Conservation (phyloP, 2,113 vertebrate genomes). For the Burhinus oedicnemus region DNA sequence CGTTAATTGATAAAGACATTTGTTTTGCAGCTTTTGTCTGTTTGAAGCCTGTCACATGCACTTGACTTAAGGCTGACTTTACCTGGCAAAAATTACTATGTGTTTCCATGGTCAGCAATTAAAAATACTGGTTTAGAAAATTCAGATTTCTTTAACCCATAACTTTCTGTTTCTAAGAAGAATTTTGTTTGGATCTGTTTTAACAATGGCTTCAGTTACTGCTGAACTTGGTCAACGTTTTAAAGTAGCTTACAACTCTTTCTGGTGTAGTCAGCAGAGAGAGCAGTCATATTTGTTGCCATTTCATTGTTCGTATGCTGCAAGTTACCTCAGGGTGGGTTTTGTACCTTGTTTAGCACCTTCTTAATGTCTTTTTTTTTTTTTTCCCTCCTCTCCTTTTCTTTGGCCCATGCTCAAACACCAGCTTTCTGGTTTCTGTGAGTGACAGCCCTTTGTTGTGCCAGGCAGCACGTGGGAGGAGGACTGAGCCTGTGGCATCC, state of each 20-base stretch:
- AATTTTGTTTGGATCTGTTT: background rate
- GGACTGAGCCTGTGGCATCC: background rate
- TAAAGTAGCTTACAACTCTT: background rate
- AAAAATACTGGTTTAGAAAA: background rate
- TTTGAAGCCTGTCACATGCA: background rate
- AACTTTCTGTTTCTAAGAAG: background rate
- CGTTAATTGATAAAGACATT: background rate
- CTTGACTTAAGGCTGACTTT: background rate
- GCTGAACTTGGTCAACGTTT: background rate
- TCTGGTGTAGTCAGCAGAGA: background rate
- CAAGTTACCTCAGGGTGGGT: constrained; percentile 60
- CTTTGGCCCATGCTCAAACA: background rate
- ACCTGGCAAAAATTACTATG: background rate
- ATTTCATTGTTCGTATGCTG: constrained; percentile 28
- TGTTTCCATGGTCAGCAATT: background rate
- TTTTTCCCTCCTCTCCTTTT: background rate
- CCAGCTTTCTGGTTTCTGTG: background rate
- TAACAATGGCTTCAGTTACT: background rate
- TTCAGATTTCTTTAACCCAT: background rate
- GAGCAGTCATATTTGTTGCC: background rate
- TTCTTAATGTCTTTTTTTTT: background rate
- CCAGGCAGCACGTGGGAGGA: background rate
- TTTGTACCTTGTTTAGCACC: constrained; percentile 50
- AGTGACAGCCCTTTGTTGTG: background rate
- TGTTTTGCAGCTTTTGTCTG: background rate